Evolutionary conservation across 2,888 invertebrate species (phyloP).

Genomic region (Neocrepidodera transversa): DNA sequence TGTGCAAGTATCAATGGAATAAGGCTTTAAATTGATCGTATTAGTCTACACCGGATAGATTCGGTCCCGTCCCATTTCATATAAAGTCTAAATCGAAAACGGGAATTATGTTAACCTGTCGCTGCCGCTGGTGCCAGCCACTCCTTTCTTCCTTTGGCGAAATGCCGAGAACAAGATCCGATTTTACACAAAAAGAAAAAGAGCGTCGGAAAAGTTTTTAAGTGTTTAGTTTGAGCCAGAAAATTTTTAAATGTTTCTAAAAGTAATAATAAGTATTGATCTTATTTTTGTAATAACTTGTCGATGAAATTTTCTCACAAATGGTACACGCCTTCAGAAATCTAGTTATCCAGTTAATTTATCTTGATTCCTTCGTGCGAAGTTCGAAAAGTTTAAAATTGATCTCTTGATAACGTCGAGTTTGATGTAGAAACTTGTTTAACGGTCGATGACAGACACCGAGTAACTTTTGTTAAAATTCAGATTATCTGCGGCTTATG

Average conservation of each 20-base stretch:
- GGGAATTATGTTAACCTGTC: slow-evolving; percentile 20
- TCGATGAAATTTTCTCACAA: too few relatives aligned
- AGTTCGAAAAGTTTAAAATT: slow-evolving; percentile 2
- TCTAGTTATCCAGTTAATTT: too few relatives aligned
- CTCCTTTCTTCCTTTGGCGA: background rate
- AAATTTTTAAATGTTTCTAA: too few relatives aligned
- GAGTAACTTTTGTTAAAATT: slow-evolving; percentile 11
- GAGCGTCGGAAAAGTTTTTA: background rate
- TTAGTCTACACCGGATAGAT: slow-evolving; percentile 25
- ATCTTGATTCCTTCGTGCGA: too few relatives aligned
- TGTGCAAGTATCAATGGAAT: slow-evolving; percentile 20
- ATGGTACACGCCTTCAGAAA: too few relatives aligned
- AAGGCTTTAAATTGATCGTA: slow-evolving; percentile 26
- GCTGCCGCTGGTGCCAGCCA: background rate
- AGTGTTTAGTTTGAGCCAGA: too few relatives aligned
- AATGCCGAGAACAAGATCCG: background rate
- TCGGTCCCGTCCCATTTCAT: slow-evolving; percentile 11
- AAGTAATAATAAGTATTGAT: too few relatives aligned
- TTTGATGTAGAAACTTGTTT: slow-evolving; percentile 2
- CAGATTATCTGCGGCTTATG: slow-evolving; percentile 1
- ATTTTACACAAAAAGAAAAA: background rate
- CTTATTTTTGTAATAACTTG: too few relatives aligned
- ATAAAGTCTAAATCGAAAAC: slow-evolving; percentile 20
- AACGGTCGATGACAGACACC: slow-evolving; percentile 3
- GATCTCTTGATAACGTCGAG: slow-evolving; percentile 9